phyloP scores from a whole-genome alignment of 2,888 invertebrate genomes.

The Cheilosia soror region DNA sequence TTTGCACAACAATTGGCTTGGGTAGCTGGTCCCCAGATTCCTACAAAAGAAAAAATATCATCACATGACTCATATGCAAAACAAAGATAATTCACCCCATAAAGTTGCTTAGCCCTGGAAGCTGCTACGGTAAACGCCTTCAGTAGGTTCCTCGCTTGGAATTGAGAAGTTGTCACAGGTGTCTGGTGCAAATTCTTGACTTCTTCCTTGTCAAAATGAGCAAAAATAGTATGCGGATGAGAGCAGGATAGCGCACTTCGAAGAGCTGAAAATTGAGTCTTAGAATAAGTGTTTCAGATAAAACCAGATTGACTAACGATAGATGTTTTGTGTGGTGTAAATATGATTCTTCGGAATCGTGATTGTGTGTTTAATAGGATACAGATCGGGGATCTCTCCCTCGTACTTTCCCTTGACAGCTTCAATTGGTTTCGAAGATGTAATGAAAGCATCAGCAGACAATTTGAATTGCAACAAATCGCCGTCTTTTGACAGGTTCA shows the following conservation, averaged over 20 bases:
- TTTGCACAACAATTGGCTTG: constrained; percentile 92
- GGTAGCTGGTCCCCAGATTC: constrained; percentile 84
- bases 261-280: constrained; percentile 76
- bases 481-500: constrained; percentile 86
- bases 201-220: constrained; percentile 87
- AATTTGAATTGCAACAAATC: constrained; percentile 88
- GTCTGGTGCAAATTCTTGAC: constrained; percentile 89
- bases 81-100: constrained; percentile 25
- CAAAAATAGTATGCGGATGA: constrained; percentile 90
- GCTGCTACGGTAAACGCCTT: constrained; percentile 91
- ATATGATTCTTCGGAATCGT: constrained; percentile 85
- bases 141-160: constrained; percentile 88
- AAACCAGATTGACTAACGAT: constrained; percentile 87
- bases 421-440: constrained; percentile 86
- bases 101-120: constrained; percentile 88
- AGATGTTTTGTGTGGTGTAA: constrained; percentile 86
- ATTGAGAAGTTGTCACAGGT: constrained; percentile 88
- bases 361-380: constrained; percentile 90
- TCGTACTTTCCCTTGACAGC: constrained; percentile 84
- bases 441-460: constrained; percentile 87
- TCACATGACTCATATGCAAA: no score
- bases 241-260: constrained; percentile 74
- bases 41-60: constrained; percentile 12
- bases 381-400: constrained; percentile 88
- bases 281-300: background rate